Base-by-base conservation (phyloP, 1,140 invertebrate species). In the Heliconius congener region DNA sequence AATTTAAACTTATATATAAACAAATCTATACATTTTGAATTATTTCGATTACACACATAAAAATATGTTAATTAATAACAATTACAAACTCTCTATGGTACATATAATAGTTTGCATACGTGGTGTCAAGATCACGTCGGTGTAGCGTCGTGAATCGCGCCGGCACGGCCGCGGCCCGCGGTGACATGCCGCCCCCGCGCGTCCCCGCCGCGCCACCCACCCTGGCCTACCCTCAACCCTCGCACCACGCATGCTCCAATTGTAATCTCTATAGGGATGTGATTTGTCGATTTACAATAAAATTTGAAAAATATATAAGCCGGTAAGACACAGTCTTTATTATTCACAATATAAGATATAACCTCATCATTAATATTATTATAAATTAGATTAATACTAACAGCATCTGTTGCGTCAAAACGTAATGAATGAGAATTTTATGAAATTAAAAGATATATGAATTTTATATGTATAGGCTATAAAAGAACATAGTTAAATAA, bases 161-260 rank as follows among this genome's bases (percentile, higher is more conserved):
- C 71, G 37, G 71, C 37, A 82, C 75, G 34, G 76, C 80, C 80
- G 85, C 86, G 86, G 88, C 90, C 70, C 83, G 87, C 87, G 87
- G 90, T 92, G 90, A 91, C 91, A 92, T 88, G 86, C 85, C 13
- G 16, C 82, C 86, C 75, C 86, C 82, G 85, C 76, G 42, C 73
- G 73, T 83, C 78, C 57, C 82, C 55, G 50, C 46, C 60, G 77
- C 73, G 30, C 46, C 66, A 72, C 82, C 75, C 76, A 82, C 78
- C 60, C 60, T 16, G 23, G 23, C 4, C 60, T 82, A 42, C 82
- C 50, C 81, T 82, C 82, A 87, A 88, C 83, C 88, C 86, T 91
- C 88, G 87, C 85, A 93, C 90, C 91, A 94, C 92, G 92, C 92
- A 94, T 94, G 92, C 92, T 94, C 92, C 92, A 93, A 92, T 94